phyloP scores from a whole-genome alignment of 2,797 vertebrate species.

The Acipenser transmontanus region DNA sequence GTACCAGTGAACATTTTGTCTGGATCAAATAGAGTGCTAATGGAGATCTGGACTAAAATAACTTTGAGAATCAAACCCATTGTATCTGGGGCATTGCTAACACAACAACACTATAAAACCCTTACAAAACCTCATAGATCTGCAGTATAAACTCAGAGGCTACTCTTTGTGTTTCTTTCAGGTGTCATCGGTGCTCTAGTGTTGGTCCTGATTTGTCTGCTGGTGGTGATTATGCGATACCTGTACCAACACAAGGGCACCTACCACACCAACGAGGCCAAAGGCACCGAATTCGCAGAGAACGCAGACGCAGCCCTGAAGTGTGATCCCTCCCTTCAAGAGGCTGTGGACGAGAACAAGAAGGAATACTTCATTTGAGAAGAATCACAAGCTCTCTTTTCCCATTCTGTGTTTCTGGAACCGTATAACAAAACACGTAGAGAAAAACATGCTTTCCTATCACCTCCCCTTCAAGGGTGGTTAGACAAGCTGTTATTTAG shows the following conservation, averaged over 20 bases:
- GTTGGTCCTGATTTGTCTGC: conserved; percentile 50
- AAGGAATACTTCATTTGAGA: conserved; percentile 84
- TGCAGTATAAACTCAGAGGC: no score
- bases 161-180: conserved; percentile 20
- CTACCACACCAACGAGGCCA: conserved; percentile 66
- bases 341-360: conserved; percentile 56
- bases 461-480: no score
- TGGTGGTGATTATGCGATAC: conserved; percentile 53
- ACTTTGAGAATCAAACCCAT: no score
- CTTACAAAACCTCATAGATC: no score
- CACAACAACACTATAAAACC: no score
- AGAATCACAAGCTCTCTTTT: conserved; percentile 51
- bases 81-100: no score
- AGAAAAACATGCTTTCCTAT: no score
- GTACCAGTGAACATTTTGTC: no score
- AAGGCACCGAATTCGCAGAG: conserved; percentile 64
- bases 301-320: conserved; percentile 46
- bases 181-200: conserved; percentile 51
- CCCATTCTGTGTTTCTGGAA: conserved; percentile 11
- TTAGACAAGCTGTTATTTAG: no score
- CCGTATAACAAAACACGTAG: no score
- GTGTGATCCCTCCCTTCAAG: conserved; percentile 53
- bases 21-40: no score
- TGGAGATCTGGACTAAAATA: no score
- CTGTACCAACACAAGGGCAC: conserved; percentile 62